Evolutionary conservation across 2,797 vertebrate genomes (phyloP).

Genomic region (Hippopotamyrus pictus): DNA sequence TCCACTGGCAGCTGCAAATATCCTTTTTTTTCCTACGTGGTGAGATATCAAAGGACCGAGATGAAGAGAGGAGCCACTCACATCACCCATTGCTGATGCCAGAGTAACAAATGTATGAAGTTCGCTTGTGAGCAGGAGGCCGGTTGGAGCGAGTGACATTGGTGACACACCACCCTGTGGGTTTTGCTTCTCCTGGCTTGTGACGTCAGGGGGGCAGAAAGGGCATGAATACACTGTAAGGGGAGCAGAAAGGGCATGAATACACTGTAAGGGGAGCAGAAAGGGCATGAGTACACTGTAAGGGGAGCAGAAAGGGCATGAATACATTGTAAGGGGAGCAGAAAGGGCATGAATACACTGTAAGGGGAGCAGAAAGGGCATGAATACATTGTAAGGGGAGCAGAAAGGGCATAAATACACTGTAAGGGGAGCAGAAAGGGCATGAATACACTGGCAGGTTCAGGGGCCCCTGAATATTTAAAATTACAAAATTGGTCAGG

Average conservation of each 20-base stretch:
- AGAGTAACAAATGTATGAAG: not conserved
- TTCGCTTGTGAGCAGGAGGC: not conserved
- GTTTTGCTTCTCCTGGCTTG: not conserved
- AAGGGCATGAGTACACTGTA: not conserved
- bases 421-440: no score
- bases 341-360: not conserved
- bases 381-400: not conserved
- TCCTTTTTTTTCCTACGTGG: not conserved
- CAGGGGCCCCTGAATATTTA: not conserved
- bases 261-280: not conserved
- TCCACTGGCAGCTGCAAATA: constrained; percentile 22
- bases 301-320: not conserved
- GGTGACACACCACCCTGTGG: not conserved
- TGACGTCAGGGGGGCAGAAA: not conserved
- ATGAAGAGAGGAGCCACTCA: not conserved
- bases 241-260: not conserved
- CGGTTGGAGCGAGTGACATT: not conserved
- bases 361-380: no score
- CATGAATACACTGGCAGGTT: not conserved
- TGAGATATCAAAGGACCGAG: not conserved
- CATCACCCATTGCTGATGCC: not conserved
- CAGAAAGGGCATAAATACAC: no score
- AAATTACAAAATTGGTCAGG: not conserved
- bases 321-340: not conserved
- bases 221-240: no score